Conservation (phyloP, 2,888 invertebrate species). For the Megamerina dolium region DNA sequence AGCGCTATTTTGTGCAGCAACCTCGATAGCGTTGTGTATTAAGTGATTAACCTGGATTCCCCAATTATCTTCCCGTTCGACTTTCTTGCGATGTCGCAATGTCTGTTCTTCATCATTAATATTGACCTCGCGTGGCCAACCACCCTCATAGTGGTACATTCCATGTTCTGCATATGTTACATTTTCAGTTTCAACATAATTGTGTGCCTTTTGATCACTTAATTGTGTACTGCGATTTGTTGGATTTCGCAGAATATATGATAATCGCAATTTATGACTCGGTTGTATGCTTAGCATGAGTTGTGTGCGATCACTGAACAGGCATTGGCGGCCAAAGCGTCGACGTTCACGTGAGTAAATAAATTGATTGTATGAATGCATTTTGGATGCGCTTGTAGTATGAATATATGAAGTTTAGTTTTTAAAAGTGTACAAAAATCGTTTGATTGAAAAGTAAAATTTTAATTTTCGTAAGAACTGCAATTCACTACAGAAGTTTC, state of each 20-base stretch:
- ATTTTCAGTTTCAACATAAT: conserved; percentile 40
- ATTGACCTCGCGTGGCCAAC: conserved; percentile 75
- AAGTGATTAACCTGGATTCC: conserved; percentile 54
- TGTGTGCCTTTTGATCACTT: conserved; percentile 47
- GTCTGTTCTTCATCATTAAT: conserved; percentile 64
- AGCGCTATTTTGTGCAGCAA: conserved; percentile 64
- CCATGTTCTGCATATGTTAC: conserved; percentile 49
- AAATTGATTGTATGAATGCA: too few species aligned
- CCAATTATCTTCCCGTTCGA: conserved; percentile 74
- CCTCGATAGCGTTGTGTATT: conserved; percentile 23
- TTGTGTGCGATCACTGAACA: conserved; percentile 63
- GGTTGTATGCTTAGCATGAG: conserved; percentile 59
- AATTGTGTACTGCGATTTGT: conserved; percentile 57
- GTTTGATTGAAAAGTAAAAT: too few species aligned
- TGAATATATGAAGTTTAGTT: too few species aligned
- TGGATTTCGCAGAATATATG: conserved; percentile 58
- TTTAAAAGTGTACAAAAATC: too few species aligned
- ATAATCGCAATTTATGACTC: conserved; percentile 51
- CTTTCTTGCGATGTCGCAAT: conserved; percentile 66
- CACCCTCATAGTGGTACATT: conserved; percentile 72
- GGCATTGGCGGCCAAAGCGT: conserved; percentile 66
- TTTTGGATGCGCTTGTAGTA: too few species aligned
- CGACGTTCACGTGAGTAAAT: conserved; percentile 56
- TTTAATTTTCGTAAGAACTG: too few species aligned
- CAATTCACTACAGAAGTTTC: too few species aligned